Conservation (phyloP, 2,113 vertebrate genomes). For the Egretta garzetta region DNA sequence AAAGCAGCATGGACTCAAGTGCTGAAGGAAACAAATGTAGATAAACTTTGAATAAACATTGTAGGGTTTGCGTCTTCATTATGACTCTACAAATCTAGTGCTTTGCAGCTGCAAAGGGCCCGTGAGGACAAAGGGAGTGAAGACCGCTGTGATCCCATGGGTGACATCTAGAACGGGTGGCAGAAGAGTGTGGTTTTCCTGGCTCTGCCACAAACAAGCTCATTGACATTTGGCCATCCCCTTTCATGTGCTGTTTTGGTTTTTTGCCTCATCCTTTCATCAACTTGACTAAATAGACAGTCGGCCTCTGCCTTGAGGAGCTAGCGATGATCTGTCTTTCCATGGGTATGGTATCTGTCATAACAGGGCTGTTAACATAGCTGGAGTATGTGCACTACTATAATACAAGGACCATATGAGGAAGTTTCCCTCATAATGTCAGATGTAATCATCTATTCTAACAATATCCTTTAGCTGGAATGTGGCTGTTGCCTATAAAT, state of each 20-base stretch:
- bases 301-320: neutral
- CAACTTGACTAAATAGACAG: accelerated
- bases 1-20: neutral
- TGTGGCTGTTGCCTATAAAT: neutral
- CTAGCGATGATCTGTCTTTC: neutral
- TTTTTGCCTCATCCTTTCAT: neutral
- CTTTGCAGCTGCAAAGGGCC: neutral
- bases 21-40: neutral
- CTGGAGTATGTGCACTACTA: neutral
- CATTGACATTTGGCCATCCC: neutral
- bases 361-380: neutral
- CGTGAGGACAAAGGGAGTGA: neutral
- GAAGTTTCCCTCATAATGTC: neutral
- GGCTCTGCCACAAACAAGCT: neutral
- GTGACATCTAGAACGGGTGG: neutral
- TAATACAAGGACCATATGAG: neutral
- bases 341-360: neutral
- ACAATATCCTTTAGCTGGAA: neutral
- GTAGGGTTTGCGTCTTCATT: neutral
- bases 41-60: neutral
- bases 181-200: neutral
- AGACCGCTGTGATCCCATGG: neutral
- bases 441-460: neutral
- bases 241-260: neutral
- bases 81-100: neutral